phyloP scores from a whole-genome alignment of 2,797 vertebrate species.

The Stomatorhinus walkeri region DNA sequence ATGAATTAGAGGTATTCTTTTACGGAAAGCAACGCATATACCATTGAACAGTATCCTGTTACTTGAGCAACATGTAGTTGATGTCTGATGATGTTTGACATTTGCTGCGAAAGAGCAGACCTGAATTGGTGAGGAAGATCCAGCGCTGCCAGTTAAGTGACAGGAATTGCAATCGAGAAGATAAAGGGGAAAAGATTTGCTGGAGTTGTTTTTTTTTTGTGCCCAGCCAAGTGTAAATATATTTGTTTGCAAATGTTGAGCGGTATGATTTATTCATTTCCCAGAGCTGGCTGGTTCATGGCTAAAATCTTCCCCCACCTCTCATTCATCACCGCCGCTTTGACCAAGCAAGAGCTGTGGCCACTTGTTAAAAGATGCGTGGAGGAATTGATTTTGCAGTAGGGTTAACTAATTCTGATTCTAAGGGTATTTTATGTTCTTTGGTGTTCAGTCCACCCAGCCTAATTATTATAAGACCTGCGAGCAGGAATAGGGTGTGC shows the following conservation, averaged over 20 bases:
- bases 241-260: constrained; percentile 8
- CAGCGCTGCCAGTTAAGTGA: neutral
- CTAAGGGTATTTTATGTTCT: neutral
- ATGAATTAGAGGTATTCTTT: neutral
- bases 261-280: neutral
- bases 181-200: neutral
- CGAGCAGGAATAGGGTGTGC: neutral
- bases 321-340: neutral
- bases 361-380: neutral
- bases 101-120: neutral
- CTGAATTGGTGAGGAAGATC: neutral
- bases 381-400: neutral
- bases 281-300: neutral
- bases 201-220: neutral
- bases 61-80: neutral
- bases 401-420: neutral
- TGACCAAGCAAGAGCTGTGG: neutral
- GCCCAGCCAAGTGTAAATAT: neutral
- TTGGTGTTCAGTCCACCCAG: neutral
- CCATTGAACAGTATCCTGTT: neutral
- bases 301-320: neutral
- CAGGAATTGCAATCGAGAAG: constrained; percentile 7
- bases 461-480: neutral
- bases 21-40: neutral
- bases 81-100: neutral